Evolutionary conservation across 2,797 vertebrate species (phyloP).

Genomic region (Spea hammondii): DNA sequence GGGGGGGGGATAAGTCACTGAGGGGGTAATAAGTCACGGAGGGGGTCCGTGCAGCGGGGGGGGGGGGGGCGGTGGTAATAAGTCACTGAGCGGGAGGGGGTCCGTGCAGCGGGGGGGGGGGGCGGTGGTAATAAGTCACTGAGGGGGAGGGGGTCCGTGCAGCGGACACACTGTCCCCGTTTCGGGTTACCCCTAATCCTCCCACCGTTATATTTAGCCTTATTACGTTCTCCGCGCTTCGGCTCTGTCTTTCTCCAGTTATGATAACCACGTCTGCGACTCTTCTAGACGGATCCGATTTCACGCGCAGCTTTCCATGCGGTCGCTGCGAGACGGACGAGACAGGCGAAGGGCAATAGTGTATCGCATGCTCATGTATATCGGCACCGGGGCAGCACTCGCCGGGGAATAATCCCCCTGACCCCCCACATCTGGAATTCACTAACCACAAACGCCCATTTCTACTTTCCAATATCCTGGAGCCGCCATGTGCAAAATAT

Average conservation of each 20-base stretch:
- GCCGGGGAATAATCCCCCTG: slow-evolving; percentile 77
- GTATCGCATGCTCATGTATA: slow-evolving; percentile 23
- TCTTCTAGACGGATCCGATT: slow-evolving; percentile 36
- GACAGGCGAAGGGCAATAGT: slow-evolving; percentile 49
- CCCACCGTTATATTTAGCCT: slow-evolving; percentile 50
- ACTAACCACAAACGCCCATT: slow-evolving; percentile 64
- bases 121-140: no score
- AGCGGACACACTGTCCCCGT: slow-evolving; percentile 30
- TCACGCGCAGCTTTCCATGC: slow-evolving; percentile 44
- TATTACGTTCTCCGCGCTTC: slow-evolving; percentile 32
- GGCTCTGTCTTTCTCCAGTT: slow-evolving; percentile 15
- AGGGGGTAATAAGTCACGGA: no score
- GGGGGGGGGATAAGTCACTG: no score
- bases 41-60: neutral
- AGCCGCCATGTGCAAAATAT: slow-evolving; percentile 41
- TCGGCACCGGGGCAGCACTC: slow-evolving; percentile 62
- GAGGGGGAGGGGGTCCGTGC: slow-evolving; percentile 5
- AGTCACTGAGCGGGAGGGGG: no score
- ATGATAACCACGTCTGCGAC: slow-evolving; percentile 35
- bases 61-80: no score
- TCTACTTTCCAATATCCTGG: slow-evolving; percentile 57
- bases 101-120: neutral
- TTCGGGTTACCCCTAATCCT: slow-evolving; percentile 45
- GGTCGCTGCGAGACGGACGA: slow-evolving; percentile 61
- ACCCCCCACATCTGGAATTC: slow-evolving; percentile 79